Conservation (phyloP, 2,113 vertebrate genomes). For the Phylloscopus trochiloides region DNA sequence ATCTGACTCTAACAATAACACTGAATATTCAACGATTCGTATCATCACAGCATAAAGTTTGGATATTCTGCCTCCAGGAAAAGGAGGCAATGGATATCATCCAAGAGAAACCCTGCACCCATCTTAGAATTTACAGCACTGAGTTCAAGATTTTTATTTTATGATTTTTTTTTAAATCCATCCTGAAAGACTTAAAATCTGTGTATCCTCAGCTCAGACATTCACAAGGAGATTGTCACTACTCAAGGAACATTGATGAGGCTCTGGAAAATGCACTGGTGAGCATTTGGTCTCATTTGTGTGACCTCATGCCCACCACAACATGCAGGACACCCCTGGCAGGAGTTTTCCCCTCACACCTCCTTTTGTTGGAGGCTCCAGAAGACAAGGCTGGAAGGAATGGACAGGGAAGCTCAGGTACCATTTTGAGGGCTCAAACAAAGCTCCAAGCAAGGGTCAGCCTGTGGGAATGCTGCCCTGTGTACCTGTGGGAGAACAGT, state of each 20-base stretch:
- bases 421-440: neutral
- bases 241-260: slow-evolving; percentile 5
- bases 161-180: neutral
- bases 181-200: neutral
- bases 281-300: neutral
- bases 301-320: neutral
- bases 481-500: neutral
- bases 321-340: neutral
- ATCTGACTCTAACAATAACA: slow-evolving; percentile 31
- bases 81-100: neutral
- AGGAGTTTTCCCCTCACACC: neutral
- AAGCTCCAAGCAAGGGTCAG: neutral
- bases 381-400: slow-evolving; percentile 22
- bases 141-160: neutral
- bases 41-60: neutral
- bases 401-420: slow-evolving; percentile 21
- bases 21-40: slow-evolving; percentile 52
- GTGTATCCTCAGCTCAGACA: slow-evolving; percentile 25
- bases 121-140: neutral
- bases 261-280: neutral
- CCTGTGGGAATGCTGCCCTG: neutral
- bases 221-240: slow-evolving; percentile 33
- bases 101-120: neutral
- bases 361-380: neutral
- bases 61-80: neutral